Conservation (phyloP, 1,140 invertebrate species). For the Musca domestica region DNA sequence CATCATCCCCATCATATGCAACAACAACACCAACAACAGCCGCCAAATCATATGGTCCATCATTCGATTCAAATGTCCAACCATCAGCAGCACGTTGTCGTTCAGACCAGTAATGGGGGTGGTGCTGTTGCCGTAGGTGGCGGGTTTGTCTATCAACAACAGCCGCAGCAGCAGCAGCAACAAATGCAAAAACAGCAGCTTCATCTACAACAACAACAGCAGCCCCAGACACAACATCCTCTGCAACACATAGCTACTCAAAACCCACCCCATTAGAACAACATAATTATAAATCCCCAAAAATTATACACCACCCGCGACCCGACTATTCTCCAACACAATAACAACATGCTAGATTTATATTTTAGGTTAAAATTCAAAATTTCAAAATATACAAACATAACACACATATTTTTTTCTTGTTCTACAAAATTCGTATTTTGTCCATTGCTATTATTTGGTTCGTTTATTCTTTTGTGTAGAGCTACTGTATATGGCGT, state of each 20-base stretch:
- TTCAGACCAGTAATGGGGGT: not conserved
- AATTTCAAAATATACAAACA: not conserved
- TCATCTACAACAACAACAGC: slow-evolving; percentile 10
- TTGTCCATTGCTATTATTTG: too few relatives aligned
- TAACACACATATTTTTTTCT: too few relatives aligned
- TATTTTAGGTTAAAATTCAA: not conserved
- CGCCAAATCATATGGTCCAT: not conserved
- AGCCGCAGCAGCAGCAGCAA: not conserved
- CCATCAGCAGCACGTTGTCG: not conserved
- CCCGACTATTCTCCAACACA: too few relatives aligned
- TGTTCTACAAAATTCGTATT: too few relatives aligned
- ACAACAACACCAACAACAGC: slow-evolving; percentile 25
- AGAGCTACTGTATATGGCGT: too few relatives aligned
- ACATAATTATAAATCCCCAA: not conserved
- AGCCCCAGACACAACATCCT: not conserved
- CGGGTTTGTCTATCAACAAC: not conserved
- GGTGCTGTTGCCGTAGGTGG: not conserved
- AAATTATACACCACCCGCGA: not conserved
- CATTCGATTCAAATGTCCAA: not conserved
- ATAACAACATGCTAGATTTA: not conserved
- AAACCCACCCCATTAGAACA: slow-evolving; percentile 6
- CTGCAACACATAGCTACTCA: slow-evolving; percentile 7
- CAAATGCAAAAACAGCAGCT: not conserved
- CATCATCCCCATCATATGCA: slow-evolving; percentile 24
- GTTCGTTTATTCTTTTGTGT: too few relatives aligned